These are phyloP conservation scores for Oceanodroma tethys DNA, from an alignment of 2,113 vertebrate genomes.

Conservation along the genomic window DNA sequence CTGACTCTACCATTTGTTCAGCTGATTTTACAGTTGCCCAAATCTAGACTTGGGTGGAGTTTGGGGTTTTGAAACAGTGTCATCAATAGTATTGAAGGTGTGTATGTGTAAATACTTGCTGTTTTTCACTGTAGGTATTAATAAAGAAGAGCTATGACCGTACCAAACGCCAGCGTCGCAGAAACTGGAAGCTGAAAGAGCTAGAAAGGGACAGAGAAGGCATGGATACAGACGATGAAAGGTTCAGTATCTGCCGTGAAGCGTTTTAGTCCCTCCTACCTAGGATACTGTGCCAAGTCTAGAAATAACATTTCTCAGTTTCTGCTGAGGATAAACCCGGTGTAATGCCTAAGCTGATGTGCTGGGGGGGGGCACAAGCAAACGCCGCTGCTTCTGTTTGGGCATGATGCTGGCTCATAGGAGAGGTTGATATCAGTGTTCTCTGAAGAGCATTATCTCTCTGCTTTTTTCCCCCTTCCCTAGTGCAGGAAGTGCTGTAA, in stretches of 20 bases:
- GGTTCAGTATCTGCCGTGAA: slow-evolving; percentile 64
- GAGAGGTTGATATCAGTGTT: neutral
- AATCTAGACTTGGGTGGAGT: neutral
- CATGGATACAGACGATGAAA: slow-evolving; percentile 86
- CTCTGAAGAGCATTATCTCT: neutral
- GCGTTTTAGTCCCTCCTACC: neutral
- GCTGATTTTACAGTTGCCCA: neutral
- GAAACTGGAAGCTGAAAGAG: slow-evolving; percentile 95
- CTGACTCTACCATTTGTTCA: neutral
- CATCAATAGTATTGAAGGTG: neutral
- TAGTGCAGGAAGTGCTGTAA: neutral
- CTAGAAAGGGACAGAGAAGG: slow-evolving; percentile 85
- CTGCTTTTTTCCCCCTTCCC: neutral
- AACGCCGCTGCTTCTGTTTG: neutral
- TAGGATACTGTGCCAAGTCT: neutral
- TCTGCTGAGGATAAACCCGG: neutral
- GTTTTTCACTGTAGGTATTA: slow-evolving; percentile 76
- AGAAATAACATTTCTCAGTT: neutral
- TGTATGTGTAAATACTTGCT: neutral
- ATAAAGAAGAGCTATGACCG: slow-evolving; percentile 97
- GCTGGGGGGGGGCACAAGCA: neutral
- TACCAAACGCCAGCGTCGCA: slow-evolving; percentile 81
- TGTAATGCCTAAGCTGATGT: neutral
- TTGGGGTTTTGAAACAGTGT: neutral
- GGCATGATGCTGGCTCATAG: neutral